phyloP scores from a whole-genome alignment of 1,140 invertebrate genomes.

The Formica exsecta region DNA sequence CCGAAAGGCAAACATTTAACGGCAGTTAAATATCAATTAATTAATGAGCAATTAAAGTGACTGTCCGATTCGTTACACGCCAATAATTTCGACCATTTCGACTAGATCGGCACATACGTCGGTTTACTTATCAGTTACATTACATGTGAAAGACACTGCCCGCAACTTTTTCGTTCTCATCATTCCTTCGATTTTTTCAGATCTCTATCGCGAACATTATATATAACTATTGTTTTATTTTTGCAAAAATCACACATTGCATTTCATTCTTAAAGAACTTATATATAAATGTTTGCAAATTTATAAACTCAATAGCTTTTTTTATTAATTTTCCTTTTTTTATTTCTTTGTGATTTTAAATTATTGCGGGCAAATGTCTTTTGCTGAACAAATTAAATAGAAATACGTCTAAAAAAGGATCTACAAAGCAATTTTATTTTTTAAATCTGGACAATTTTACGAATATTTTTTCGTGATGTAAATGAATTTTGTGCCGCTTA shows the following conservation, averaged over 20 bases:
- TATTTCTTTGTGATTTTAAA: background rate
- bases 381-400: slow-evolving; percentile 17
- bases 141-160: slow-evolving; percentile 22
- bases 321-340: background rate
- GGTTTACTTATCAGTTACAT: slow-evolving; percentile 48
- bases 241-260: background rate
- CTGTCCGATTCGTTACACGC: slow-evolving; percentile 40
- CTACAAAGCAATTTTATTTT: background rate
- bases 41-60: slow-evolving; percentile 33
- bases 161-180: background rate
- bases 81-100: slow-evolving; percentile 59
- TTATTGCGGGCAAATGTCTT: slow-evolving; percentile 40
- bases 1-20: background rate
- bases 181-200: background rate
- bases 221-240: background rate
- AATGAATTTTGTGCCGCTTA: background rate
- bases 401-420: slow-evolving; percentile 8
- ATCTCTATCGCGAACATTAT: background rate
- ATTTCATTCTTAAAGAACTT: slow-evolving; percentile 7
- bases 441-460: background rate
- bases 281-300: slow-evolving; percentile 15
- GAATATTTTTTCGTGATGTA: background rate
- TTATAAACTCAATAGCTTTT: slow-evolving; percentile 17
- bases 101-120: slow-evolving; percentile 68
- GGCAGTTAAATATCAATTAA: background rate